A percentile compares a stretch with the other conserved stretches of the same genome.
Conservation (phyloP, 2,888 invertebrate genomes). For the Parnassius glacialis region DNA sequence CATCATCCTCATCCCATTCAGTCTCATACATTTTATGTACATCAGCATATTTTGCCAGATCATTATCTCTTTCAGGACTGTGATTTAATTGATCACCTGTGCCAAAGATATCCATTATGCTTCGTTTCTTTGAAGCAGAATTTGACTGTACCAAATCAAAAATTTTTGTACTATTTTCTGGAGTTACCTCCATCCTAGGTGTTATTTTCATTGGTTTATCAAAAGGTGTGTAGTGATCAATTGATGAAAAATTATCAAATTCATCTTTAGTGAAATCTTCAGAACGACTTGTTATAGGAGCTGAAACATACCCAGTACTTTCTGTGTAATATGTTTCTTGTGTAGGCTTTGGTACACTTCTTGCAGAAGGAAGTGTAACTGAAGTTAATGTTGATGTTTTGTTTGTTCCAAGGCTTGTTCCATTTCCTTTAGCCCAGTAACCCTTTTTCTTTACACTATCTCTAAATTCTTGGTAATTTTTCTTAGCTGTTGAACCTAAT, state of each 20-base stretch:
- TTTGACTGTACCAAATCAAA: slow-evolving; percentile 65
- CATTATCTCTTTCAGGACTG: slow-evolving; percentile 47
- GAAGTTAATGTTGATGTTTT: slow-evolving; percentile 34
- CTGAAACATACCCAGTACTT: slow-evolving; percentile 31
- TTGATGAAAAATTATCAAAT: slow-evolving; percentile 37
- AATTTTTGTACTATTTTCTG: slow-evolving; percentile 43
- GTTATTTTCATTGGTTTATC: slow-evolving; percentile 39
- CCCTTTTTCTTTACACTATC: slow-evolving; percentile 69
- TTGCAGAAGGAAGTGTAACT: slow-evolving; percentile 23
- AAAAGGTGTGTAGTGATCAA: slow-evolving; percentile 49
- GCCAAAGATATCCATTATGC: slow-evolving; percentile 71
- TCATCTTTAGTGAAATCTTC: slow-evolving; percentile 53
- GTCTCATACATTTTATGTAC: slow-evolving; percentile 53
- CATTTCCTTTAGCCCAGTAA: slow-evolving; percentile 73
- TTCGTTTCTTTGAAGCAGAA: slow-evolving; percentile 55
- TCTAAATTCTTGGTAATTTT: slow-evolving; percentile 73
- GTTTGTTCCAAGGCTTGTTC: slow-evolving; percentile 46
- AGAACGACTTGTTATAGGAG: slow-evolving; percentile 11
- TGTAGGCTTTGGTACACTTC: slow-evolving; percentile 16
- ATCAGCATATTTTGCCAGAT: slow-evolving; percentile 50
- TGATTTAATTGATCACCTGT: slow-evolving; percentile 39
- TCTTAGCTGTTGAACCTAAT: slow-evolving; percentile 64
- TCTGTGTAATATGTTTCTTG: slow-evolving; percentile 23
- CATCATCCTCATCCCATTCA: slow-evolving; percentile 74
- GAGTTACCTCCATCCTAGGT: slow-evolving; percentile 30